These are phyloP conservation scores for Lota lota DNA, from an alignment of 2,113 vertebrate genomes.

Conservation along the genomic window DNA sequence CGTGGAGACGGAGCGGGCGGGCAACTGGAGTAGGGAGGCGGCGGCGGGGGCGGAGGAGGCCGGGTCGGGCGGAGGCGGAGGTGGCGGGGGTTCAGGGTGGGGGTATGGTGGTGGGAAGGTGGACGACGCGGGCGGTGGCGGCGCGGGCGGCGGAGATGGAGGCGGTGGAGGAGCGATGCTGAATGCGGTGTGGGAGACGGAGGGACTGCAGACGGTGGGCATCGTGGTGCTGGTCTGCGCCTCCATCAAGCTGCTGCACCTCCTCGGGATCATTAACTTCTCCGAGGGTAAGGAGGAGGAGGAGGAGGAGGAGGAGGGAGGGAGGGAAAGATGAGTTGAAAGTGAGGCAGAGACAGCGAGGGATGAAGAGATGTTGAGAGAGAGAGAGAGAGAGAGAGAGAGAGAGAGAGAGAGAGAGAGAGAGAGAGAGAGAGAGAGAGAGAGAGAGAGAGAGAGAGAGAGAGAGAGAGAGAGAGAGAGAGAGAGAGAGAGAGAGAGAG, in stretches of 20 bases:
- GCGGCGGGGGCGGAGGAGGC: conserved; percentile 50
- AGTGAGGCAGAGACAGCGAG: too few relatives aligned
- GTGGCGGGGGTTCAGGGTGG: conserved; percentile 52
- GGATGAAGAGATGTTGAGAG: too few relatives aligned
- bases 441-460: background rate
- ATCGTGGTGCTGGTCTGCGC: conserved; percentile 97
- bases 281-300: conserved; percentile 89
- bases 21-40: conserved; percentile 69
- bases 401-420: too few relatives aligned
- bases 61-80: conserved; percentile 40
- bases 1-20: conserved; percentile 65
- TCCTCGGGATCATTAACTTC: conserved; percentile 98
- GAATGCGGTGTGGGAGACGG: conserved; percentile 92
- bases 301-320: background rate
- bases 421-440: too few relatives aligned
- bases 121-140: conserved; percentile 28
- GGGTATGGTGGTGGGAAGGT: conserved; percentile 58
- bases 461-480: background rate
- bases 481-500: too few relatives aligned
- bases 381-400: background rate
- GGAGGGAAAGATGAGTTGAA: too few relatives aligned
- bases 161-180: conserved; percentile 77
- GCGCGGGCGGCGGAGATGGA: conserved; percentile 55
- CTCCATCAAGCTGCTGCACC: conserved; percentile 96
- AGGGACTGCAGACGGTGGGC: conserved; percentile 97